Evolutionary conservation across 1,140 invertebrate genomes (phyloP), one percentile per base, ranked within the genome.

Genomic region (Drosophila busckii): DNA sequence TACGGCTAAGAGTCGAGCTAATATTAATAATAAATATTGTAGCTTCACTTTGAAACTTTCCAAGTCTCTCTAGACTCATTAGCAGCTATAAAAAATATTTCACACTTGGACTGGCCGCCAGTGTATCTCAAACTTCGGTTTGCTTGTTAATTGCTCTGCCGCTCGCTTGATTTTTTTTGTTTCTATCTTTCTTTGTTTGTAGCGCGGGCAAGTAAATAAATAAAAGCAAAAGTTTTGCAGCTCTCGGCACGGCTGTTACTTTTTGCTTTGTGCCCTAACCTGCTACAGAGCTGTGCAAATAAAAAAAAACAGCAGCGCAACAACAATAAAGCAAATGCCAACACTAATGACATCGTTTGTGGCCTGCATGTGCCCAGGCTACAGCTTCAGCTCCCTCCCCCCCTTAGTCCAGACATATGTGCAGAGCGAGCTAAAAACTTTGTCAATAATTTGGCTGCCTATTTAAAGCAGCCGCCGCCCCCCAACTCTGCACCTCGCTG

Each of bases 381-480:
- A 7, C 34, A 9, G 7, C 9, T 19, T 1, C 23, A 23, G 4
- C 12, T 16, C 17, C 32, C 23, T 23, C 6, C 2, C 3, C 8
- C 20, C 10, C 13, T 15, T 16, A 2, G 2, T 7, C 3, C 9
- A 0, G 3, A 0, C 70, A 76, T 75, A 60, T 76, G 70, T 60
- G 70, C 23, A 32, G 23, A 42, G 25, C 15, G 12, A 46, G 12
- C 58, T 58, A 63, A 70, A 63, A 80, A 55, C 35, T 80, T 78
- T 71, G 73, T 78, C 73, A 78, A 78, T 78, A 78, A 71, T 78
- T 80, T 71, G 65, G 62, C 38, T 67, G 71, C 67, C 73, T 78
- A 78, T 78, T 78, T 80, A 80, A 80, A 78, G 73, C 69, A 71
- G 62, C 62, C 61, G 59, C 49, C 40, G 26, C 49, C 49, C n/a